These are phyloP conservation scores for Apamea crenata DNA, from an alignment of 2,888 invertebrate genomes.

Conservation along the genomic window DNA sequence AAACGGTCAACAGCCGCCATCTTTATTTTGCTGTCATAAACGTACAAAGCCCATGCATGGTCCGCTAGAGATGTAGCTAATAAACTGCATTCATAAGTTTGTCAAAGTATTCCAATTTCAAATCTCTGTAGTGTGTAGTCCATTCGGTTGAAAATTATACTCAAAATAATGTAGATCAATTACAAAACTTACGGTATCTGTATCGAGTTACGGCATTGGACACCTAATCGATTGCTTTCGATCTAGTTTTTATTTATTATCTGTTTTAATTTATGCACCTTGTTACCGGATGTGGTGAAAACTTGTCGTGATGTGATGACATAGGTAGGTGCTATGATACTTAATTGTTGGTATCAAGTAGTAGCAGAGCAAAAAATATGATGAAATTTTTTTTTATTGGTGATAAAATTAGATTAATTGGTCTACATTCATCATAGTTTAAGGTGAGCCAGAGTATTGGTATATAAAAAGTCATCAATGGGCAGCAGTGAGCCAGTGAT, in stretches of 20 bases:
- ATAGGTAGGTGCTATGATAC: constrained; percentile 68
- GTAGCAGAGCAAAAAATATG: constrained; percentile 52
- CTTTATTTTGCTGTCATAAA: constrained; percentile 54
- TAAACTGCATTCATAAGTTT: constrained; percentile 56
- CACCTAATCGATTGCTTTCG: constrained; percentile 75
- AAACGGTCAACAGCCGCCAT: constrained; percentile 55
- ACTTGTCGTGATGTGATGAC: constrained; percentile 72
- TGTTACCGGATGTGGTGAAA: constrained; percentile 80
- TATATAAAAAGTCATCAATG: constrained; percentile 37
- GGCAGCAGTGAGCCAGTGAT: constrained; percentile 34
- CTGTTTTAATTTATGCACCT: constrained; percentile 74
- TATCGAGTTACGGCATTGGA: constrained; percentile 72
- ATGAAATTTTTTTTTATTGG: constrained; percentile 11
- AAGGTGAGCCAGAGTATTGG: constrained; percentile 16
- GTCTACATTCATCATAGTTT: constrained; percentile 44
- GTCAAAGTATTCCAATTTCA: constrained; percentile 66
- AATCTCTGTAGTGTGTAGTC: constrained; percentile 57
- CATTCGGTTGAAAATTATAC: constrained; percentile 64
- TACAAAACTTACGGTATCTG: constrained; percentile 72
- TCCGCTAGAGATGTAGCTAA: constrained; percentile 17
- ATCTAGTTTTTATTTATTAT: constrained; percentile 75
- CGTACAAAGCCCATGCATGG: not conserved
- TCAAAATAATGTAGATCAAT: constrained; percentile 72
- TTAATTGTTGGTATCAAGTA: constrained; percentile 64
- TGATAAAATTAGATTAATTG: constrained; percentile 48